These are phyloP conservation scores for Meriones unguiculatus DNA, from an alignment of 2,113 vertebrate genomes.

Conservation along the genomic window DNA sequence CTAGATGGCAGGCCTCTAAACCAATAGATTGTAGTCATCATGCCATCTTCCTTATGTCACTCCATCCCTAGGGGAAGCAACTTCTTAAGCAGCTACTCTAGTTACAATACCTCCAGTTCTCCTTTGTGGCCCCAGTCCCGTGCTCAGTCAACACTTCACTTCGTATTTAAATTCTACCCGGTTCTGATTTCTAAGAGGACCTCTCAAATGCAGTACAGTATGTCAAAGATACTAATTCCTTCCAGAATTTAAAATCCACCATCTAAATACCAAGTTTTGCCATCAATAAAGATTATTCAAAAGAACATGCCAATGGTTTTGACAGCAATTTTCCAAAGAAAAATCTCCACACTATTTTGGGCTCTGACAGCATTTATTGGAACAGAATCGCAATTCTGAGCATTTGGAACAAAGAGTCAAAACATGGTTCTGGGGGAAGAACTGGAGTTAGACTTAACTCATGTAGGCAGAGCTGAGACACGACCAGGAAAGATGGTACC, in stretches of 20 bases:
- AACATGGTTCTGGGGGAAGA: slow-evolving; percentile 36
- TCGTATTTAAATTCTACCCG: background rate
- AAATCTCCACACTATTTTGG: slow-evolving; percentile 60
- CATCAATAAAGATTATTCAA: slow-evolving; percentile 52
- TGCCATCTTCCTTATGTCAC: background rate
- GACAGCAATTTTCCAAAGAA: slow-evolving; percentile 68
- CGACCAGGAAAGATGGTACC: background rate
- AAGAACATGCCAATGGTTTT: slow-evolving; percentile 60
- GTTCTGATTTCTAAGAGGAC: slow-evolving; percentile 33
- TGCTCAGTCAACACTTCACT: background rate
- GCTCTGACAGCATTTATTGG: slow-evolving; percentile 54
- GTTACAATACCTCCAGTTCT: background rate
- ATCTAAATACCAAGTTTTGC: slow-evolving; percentile 53
- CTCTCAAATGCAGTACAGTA: background rate
- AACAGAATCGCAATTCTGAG: slow-evolving; percentile 54
- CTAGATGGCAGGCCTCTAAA: background rate
- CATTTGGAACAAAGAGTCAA: slow-evolving; percentile 64
- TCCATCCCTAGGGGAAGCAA: background rate
- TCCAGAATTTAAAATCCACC: slow-evolving; percentile 42
- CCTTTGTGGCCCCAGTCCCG: background rate
- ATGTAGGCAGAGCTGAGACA: background rate
- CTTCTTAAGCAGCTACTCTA: background rate
- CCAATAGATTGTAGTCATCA: background rate
- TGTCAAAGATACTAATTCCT: slow-evolving; percentile 27
- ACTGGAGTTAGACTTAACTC: slow-evolving; percentile 24